phyloP scores from a whole-genome alignment of 1,140 invertebrate species.

The Atta texana region DNA sequence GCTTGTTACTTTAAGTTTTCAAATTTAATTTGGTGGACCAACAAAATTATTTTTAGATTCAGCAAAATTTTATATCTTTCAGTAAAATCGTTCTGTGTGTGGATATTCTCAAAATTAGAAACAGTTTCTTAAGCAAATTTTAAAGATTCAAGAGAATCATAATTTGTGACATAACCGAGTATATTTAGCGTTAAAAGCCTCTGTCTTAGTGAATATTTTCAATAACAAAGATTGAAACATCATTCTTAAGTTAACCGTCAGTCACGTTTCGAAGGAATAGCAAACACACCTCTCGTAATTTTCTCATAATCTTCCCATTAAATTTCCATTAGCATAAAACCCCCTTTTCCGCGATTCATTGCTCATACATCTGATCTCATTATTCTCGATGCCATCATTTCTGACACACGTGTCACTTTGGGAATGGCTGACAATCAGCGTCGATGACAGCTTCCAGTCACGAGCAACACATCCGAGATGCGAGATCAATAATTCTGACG shows the following conservation, averaged over 20 bases:
- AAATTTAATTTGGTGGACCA: too few relatives aligned
- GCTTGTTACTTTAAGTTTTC: too few relatives aligned
- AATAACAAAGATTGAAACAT: slow-evolving; percentile 11
- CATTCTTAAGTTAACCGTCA: slow-evolving; percentile 8
- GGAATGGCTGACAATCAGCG: slow-evolving; percentile 3
- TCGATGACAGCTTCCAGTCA: slow-evolving; percentile 9
- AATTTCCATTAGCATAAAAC: slow-evolving; percentile 51
- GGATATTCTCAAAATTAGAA: background rate
- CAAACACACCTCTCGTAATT: slow-evolving; percentile 43
- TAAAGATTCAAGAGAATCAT: background rate
- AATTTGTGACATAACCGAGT: background rate
- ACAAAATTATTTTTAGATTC: too few relatives aligned
- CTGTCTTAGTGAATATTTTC: background rate
- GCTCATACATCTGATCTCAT: slow-evolving; percentile 36
- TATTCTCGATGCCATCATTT: slow-evolving; percentile 15
- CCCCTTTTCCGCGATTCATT: slow-evolving; percentile 58
- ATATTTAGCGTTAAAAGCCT: too few relatives aligned
- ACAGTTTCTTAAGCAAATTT: background rate
- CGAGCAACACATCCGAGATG: background rate
- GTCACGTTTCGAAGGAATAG: slow-evolving; percentile 28
- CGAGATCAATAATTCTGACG: slow-evolving; percentile 30
- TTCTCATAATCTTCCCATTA: slow-evolving; percentile 30
- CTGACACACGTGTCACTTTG: background rate
- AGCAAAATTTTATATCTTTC: too few relatives aligned
- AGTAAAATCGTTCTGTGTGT: too few relatives aligned